Conservation (phyloP, 2,888 invertebrate genomes). For the Eumacrocentrus americanus region DNA sequence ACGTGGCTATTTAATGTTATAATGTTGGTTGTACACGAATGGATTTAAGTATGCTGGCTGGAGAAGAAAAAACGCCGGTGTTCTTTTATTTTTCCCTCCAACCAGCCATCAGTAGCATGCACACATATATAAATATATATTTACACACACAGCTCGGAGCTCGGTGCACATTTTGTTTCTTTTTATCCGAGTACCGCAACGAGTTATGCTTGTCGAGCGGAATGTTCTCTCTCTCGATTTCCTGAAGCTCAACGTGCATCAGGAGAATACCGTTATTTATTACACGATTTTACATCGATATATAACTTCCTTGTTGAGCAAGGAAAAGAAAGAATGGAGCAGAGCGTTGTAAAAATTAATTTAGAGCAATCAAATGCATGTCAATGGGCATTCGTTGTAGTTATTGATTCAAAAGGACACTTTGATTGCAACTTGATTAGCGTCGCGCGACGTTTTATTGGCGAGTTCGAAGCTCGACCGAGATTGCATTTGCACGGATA, state of each 20-base stretch:
- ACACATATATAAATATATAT: too few species aligned
- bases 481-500: conserved; percentile 10
- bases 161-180: too few species aligned
- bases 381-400: neutral
- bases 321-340: neutral
- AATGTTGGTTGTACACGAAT: neutral
- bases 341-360: neutral
- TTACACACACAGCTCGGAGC: too few species aligned
- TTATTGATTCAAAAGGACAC: neutral
- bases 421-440: conserved; percentile 17
- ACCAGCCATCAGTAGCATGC: too few species aligned
- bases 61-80: too few species aligned
- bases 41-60: neutral
- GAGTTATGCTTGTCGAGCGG: too few species aligned
- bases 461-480: neutral
- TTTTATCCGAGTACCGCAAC: too few species aligned
- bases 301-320: neutral
- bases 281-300: too few species aligned
- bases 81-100: too few species aligned
- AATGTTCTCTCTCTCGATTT: too few species aligned
- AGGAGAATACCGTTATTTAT: too few species aligned
- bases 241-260: too few species aligned
- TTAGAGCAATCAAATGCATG: neutral
- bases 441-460: conserved; percentile 5
- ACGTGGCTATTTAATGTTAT: neutral